These are phyloP conservation scores for Gambelia wislizenii DNA, from an alignment of 2,797 vertebrate genomes.

Conservation along the genomic window DNA sequence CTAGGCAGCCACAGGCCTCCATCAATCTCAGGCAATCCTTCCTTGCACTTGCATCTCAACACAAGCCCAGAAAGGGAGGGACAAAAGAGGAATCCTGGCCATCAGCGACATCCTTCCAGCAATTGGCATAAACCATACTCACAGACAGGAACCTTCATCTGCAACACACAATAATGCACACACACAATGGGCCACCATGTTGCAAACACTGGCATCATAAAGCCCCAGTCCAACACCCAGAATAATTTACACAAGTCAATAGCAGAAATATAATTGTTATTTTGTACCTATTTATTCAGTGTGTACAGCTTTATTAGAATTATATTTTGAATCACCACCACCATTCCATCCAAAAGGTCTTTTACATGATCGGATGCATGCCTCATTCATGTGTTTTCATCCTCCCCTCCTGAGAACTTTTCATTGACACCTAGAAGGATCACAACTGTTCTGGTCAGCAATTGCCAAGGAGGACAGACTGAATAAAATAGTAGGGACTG, in stretches of 20 bases:
- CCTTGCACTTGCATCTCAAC: conserved; percentile 32
- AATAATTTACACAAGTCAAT: neutral
- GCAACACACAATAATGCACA: neutral
- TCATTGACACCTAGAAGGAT: neutral
- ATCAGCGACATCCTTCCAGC: neutral
- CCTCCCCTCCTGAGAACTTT: neutral
- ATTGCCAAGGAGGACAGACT: neutral
- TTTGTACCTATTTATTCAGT: neutral
- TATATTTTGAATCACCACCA: neutral
- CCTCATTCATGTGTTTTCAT: neutral
- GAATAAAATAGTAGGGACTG: neutral
- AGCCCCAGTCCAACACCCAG: neutral
- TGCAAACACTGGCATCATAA: neutral
- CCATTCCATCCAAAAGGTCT: neutral
- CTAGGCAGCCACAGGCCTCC: conserved; percentile 40
- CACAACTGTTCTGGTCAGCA: neutral
- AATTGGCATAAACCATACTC: neutral
- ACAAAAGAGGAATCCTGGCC: neutral
- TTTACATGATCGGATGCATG: neutral
- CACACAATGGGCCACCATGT: neutral
- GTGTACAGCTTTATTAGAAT: neutral
- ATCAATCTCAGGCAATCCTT: conserved; percentile 45
- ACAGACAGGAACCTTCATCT: neutral
- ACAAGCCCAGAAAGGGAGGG: conserved; percentile 11
- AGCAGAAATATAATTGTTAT: neutral